phyloP scores from a whole-genome alignment of 2,888 invertebrate genomes.

The Troglohyphantes excavatus region DNA sequence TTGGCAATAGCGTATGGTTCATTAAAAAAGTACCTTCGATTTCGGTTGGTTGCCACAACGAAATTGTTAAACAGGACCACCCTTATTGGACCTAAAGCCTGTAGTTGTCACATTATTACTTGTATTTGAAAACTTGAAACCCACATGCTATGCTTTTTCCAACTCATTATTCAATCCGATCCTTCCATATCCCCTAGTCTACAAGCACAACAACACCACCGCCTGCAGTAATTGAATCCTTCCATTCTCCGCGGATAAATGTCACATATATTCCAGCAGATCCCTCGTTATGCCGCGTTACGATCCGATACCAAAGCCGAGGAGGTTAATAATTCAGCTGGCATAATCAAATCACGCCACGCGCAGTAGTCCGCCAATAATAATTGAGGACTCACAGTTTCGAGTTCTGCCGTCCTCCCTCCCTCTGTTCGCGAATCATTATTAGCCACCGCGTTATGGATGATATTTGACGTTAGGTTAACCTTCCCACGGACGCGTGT shows the following conservation, averaged over 20 bases:
- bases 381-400: slow-evolving; percentile 66
- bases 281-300: slow-evolving; percentile 1
- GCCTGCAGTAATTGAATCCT: slow-evolving; percentile 47
- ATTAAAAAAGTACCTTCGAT: too few species aligned
- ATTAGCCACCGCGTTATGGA: slow-evolving; percentile 48
- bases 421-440: slow-evolving; percentile 60
- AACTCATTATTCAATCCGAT: too few species aligned
- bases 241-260: slow-evolving; percentile 30
- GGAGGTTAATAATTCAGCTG: slow-evolving; percentile 64
- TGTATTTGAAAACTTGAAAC: too few species aligned
- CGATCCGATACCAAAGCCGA: slow-evolving; percentile 42
- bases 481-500: slow-evolving; percentile 7
- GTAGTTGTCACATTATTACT: too few species aligned
- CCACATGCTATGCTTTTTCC: too few species aligned
- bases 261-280: slow-evolving; percentile 25
- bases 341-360: slow-evolving; percentile 65
- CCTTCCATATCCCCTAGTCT: too few species aligned
- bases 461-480: slow-evolving; percentile 56
- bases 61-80: too few species aligned
- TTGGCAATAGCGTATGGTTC: too few species aligned
- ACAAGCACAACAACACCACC: not conserved
- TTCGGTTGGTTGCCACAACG: too few species aligned
- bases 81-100: too few species aligned
- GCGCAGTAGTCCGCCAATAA: slow-evolving; percentile 29
- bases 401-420: slow-evolving; percentile 32